Evolutionary conservation across 2,888 invertebrate species (phyloP).

Genomic region (Acanthopleura granulata): DNA sequence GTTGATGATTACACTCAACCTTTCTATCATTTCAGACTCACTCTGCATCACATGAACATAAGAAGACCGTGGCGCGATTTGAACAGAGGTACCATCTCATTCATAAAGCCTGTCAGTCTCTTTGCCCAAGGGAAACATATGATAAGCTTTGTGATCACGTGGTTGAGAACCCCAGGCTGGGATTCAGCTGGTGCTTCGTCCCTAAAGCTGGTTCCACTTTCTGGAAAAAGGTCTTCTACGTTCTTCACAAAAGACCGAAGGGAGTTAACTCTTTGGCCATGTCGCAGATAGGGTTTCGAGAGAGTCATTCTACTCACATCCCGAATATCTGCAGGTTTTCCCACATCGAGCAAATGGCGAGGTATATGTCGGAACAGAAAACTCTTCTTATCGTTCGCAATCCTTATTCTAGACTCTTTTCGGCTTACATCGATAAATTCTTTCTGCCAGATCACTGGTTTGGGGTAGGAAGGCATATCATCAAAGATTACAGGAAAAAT

Average conservation of each 20-base stretch:
- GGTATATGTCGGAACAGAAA: background rate
- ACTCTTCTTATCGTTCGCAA: constrained; percentile 37
- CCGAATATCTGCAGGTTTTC: background rate
- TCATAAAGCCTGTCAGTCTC: too few relatives aligned
- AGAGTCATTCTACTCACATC: background rate
- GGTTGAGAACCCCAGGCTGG: background rate
- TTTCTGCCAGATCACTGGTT: constrained; percentile 49
- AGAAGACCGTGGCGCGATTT: too few relatives aligned
- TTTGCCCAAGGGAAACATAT: too few relatives aligned
- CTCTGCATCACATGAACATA: too few relatives aligned
- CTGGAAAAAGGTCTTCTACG: constrained; percentile 43
- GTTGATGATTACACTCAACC: too few relatives aligned
- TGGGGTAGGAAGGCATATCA: constrained; percentile 31
- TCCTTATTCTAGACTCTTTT: constrained; percentile 47
- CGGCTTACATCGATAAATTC: constrained; percentile 49
- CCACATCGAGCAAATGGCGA: background rate
- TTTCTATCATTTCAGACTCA: too few relatives aligned
- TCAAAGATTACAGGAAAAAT: constrained; percentile 22
- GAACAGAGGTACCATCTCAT: too few relatives aligned
- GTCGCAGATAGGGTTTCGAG: background rate
- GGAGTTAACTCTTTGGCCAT: background rate
- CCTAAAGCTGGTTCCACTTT: constrained; percentile 49
- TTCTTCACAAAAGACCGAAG: background rate
- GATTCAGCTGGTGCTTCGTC: constrained; percentile 34
- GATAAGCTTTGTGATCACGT: background rate